A percentile compares a stretch with the other conserved stretches of the same genome.
Evolutionary conservation across 2,888 invertebrate species (phyloP).

Genomic region (Sturmia bella): DNA sequence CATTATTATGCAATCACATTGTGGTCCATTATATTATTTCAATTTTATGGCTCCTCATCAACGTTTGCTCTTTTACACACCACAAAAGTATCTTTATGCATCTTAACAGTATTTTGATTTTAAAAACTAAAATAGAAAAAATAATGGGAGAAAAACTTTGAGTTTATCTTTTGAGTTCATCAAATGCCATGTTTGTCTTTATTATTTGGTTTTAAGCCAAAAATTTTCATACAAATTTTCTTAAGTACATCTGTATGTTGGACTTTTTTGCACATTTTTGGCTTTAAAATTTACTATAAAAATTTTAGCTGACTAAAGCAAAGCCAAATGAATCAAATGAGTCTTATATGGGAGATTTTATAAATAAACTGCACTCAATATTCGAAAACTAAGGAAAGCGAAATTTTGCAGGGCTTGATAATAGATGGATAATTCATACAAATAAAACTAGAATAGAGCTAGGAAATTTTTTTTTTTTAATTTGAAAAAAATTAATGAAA

Average conservation of each 20-base stretch:
- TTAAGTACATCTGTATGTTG: constrained; percentile 43
- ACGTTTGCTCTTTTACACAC: not conserved
- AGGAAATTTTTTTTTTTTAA: too few relatives aligned
- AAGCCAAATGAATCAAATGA: constrained; percentile 34
- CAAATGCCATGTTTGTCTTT: constrained; percentile 65
- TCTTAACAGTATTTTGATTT: constrained; percentile 4
- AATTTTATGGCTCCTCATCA: constrained; percentile 28
- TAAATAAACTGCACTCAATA: not conserved
- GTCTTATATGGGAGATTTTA: not conserved
- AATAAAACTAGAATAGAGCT: too few relatives aligned
- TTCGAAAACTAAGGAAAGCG: not conserved
- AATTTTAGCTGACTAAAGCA: constrained; percentile 56
- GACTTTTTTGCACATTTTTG: constrained; percentile 25
- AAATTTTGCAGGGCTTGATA: not conserved
- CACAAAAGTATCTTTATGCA: constrained; percentile 2
- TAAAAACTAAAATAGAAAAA: constrained; percentile 13
- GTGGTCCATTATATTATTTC: constrained; percentile 52
- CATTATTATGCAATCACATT: constrained; percentile 52
- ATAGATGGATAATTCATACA: too few relatives aligned
- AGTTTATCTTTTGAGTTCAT: constrained; percentile 66
- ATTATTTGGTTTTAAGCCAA: constrained; percentile 64
- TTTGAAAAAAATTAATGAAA: too few relatives aligned
- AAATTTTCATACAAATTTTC: constrained; percentile 52
- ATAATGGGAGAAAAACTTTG: constrained; percentile 33
- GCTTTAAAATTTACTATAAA: constrained; percentile 49